Conservation (phyloP, 2,888 invertebrate genomes). For the Carcina quercana region DNA sequence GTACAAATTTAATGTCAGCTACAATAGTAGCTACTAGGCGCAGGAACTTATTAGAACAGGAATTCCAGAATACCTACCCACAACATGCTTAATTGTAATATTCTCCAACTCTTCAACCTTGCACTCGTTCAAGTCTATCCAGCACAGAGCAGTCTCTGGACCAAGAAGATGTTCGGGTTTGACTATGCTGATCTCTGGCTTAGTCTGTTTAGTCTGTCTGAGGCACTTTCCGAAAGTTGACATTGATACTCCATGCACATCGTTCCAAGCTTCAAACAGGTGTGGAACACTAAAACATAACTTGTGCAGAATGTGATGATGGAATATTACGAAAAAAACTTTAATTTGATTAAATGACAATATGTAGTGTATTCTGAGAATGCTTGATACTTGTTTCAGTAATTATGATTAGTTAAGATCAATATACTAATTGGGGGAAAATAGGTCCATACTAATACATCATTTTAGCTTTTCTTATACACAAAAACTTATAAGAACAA, state of each 20-base stretch:
- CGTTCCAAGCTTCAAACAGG: slow-evolving; percentile 82
- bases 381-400: too few relatives aligned
- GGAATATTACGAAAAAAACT: too few relatives aligned
- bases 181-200: slow-evolving; percentile 79
- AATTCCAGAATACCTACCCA: slow-evolving; percentile 41
- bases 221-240: slow-evolving; percentile 76
- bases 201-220: slow-evolving; percentile 74
- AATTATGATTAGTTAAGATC: too few relatives aligned
- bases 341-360: too few relatives aligned
- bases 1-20: too few relatives aligned
- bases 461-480: too few relatives aligned
- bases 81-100: slow-evolving; percentile 76
- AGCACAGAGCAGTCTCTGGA: slow-evolving; percentile 77
- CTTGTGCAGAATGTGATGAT: too few relatives aligned
- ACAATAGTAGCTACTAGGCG: too few relatives aligned
- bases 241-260: slow-evolving; percentile 89
- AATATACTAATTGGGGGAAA: too few relatives aligned
- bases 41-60: background rate
- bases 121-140: slow-evolving; percentile 80
- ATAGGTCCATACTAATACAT: too few relatives aligned
- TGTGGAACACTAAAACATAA: slow-evolving; percentile 75
- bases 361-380: too few relatives aligned
- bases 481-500: too few relatives aligned
- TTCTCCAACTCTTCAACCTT: slow-evolving; percentile 73
- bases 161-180: slow-evolving; percentile 75